phyloP scores from a whole-genome alignment of 2,888 invertebrate species.

The Cabera pusaria region DNA sequence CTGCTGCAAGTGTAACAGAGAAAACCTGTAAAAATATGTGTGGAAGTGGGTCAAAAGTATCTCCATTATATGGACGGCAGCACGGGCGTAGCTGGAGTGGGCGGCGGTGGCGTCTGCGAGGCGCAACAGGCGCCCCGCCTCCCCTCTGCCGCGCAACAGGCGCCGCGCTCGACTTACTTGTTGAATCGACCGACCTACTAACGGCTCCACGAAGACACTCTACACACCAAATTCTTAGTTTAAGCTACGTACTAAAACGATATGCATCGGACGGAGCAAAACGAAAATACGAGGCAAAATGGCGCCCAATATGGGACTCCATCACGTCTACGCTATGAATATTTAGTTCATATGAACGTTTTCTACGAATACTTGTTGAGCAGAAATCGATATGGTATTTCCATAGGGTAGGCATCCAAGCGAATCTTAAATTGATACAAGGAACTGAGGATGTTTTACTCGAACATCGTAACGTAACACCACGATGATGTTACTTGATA shows the following conservation, averaged over 20 bases:
- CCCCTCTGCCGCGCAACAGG: conserved; percentile 69
- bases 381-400: too few species aligned
- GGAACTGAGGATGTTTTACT: too few species aligned
- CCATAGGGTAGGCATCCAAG: too few species aligned
- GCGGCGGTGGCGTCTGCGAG: conserved; percentile 74
- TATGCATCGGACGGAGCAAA: conserved; percentile 25
- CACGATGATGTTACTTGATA: too few species aligned
- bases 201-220: conserved; percentile 68
- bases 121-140: conserved; percentile 77
- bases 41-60: conserved; percentile 68
- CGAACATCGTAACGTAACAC: too few species aligned
- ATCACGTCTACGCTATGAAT: not conserved
- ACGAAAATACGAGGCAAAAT: conserved; percentile 13
- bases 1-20: conserved; percentile 38
- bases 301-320: conserved; percentile 14
- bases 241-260: conserved; percentile 32
- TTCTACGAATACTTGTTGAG: too few species aligned
- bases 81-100: conserved; percentile 56
- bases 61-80: conserved; percentile 58
- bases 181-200: conserved; percentile 84
- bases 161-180: conserved; percentile 75
- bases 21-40: conserved; percentile 38
- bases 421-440: too few species aligned
- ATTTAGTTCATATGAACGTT: too few species aligned
- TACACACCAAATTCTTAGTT: conserved; percentile 48